Evolutionary conservation across 2,113 vertebrate species (phyloP).

Genomic region (Recurvirostra avosetta): DNA sequence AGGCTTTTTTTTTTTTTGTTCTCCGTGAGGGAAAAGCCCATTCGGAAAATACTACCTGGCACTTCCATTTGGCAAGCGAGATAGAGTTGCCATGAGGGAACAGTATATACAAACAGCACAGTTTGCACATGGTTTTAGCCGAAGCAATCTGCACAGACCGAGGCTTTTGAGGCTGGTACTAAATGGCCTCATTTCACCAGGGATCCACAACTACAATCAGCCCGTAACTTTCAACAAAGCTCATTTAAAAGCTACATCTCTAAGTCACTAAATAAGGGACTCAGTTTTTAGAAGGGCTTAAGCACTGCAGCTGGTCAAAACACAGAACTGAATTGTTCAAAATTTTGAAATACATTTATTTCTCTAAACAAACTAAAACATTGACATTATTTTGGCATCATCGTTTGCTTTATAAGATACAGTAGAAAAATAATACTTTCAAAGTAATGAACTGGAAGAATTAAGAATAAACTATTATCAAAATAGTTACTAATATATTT

Average conservation of each 20-base stretch:
- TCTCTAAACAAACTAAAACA: not conserved
- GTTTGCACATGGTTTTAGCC: fast-evolving
- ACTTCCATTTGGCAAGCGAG: not conserved
- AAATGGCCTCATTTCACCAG: not conserved
- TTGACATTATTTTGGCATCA: not conserved
- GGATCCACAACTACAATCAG: not conserved
- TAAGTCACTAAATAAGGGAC: not conserved
- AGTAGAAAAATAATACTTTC: not conserved
- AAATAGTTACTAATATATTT: not conserved
- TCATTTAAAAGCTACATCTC: not conserved
- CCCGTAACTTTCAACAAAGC: not conserved
- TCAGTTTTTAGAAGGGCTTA: not conserved
- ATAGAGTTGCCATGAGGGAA: not conserved
- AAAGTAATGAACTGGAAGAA: not conserved
- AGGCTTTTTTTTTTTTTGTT: not conserved
- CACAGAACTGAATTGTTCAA: not conserved
- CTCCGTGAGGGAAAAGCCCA: not conserved
- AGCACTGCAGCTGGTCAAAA: not conserved
- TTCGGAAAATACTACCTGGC: not conserved
- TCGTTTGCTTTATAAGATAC: not conserved
- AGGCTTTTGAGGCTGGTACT: not conserved
- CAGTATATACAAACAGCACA: not conserved
- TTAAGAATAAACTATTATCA: not conserved
- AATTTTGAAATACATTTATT: not conserved
- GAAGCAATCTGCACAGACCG: not conserved